phyloP scores from a whole-genome alignment of 2,888 invertebrate genomes.

The Pyrocoelia pectoralis region DNA sequence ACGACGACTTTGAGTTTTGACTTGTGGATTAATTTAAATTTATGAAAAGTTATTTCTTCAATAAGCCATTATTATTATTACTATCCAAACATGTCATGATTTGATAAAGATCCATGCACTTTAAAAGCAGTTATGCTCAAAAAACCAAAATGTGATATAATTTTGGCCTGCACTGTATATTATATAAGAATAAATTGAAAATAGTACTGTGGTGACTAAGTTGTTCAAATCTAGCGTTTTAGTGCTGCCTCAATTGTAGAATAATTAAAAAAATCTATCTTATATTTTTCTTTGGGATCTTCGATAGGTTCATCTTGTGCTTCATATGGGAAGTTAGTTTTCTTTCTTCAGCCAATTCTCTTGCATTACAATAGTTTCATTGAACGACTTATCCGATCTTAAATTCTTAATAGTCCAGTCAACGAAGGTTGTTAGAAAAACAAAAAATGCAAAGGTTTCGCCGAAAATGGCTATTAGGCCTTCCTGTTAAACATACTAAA shows the following conservation, averaged over 20 bases:
- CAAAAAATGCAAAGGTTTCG: too few species aligned
- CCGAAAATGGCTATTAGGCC: too few species aligned
- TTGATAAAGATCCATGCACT: constrained; percentile 20
- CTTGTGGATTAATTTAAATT: constrained; percentile 41
- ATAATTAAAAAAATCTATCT: constrained; percentile 36
- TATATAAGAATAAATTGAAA: constrained; percentile 38
- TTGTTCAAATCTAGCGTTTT: constrained; percentile 36
- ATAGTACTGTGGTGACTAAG: constrained; percentile 36
- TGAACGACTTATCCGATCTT: constrained; percentile 38
- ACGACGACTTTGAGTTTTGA: constrained; percentile 35
- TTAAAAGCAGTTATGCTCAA: constrained; percentile 28
- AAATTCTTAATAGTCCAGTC: too few species aligned
- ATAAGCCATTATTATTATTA: too few species aligned
- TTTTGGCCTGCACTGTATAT: constrained; percentile 32
- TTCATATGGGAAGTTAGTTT: constrained; percentile 36
- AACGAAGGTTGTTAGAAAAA: too few species aligned
- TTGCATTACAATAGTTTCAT: constrained; percentile 34
- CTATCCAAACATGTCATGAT: constrained; percentile 31
- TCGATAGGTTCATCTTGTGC: constrained; percentile 36
- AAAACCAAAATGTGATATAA: too few species aligned
- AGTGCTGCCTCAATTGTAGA: constrained; percentile 34
- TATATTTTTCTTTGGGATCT: constrained; percentile 40
- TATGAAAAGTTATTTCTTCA: constrained; percentile 38
- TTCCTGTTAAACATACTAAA: too few species aligned
- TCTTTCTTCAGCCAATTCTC: constrained; percentile 38